Conservation (phyloP, 2,797 vertebrate species). For the Coranthus polyacanthus region DNA sequence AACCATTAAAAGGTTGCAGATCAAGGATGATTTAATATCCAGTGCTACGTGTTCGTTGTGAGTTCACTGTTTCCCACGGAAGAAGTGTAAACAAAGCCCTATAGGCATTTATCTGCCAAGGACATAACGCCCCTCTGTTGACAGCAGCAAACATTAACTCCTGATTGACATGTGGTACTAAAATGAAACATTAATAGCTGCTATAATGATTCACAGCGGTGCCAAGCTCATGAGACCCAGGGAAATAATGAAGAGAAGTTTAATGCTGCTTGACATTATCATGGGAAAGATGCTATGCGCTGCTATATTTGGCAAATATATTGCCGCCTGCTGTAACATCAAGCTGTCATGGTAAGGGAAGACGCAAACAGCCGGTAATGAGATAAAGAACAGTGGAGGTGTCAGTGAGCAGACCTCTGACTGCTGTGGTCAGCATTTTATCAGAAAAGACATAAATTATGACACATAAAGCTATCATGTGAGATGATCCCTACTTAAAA, state of each 20-base stretch:
- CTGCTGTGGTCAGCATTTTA: conserved; percentile 48
- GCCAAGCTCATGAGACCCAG: conserved; percentile 41
- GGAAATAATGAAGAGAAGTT: conserved; percentile 41
- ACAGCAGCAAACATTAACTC: conserved; percentile 29
- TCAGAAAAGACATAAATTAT: conserved; percentile 49
- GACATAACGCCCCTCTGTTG: conserved; percentile 16
- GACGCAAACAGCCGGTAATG: conserved; percentile 45
- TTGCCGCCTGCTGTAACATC: conserved; percentile 46
- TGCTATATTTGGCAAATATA: conserved; percentile 60
- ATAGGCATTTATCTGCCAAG: conserved; percentile 10
- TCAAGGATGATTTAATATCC: neutral
- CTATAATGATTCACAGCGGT: conserved; percentile 39
- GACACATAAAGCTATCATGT: conserved; percentile 54
- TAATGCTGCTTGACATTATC: conserved; percentile 37
- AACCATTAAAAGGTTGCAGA: no score
- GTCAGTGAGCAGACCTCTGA: conserved; percentile 17
- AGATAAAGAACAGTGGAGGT: conserved; percentile 55
- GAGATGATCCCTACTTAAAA: neutral
- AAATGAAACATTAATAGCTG: conserved; percentile 47
- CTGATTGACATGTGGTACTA: conserved; percentile 53
- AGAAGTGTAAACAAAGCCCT: conserved; percentile 28
- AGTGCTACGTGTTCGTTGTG: neutral
- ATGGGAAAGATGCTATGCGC: conserved; percentile 57
- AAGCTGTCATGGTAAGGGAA: conserved; percentile 63
- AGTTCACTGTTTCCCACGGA: conserved; percentile 63